Base-by-base conservation (phyloP, 2,888 invertebrate species). In the Baccha elongata region DNA sequence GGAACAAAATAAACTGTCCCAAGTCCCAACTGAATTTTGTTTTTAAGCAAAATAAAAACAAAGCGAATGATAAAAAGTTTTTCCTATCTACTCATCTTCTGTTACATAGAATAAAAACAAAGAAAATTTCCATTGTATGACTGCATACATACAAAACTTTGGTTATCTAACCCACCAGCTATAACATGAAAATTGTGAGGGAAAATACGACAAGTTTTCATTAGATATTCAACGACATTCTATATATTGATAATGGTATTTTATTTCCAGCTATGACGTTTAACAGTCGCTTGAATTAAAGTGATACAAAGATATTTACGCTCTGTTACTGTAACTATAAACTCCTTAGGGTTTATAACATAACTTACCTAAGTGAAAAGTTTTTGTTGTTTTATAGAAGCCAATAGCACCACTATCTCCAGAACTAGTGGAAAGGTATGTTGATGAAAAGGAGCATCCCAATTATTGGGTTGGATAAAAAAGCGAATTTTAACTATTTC, bases 311-410 rank as follows among this genome's bases (percentile, higher is more conserved):
- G 78, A 78, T 83, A 83, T 83, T 83, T 78, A 83, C 78, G 68
- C 72, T n/a, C n/a, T n/a, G n/a, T n/a, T n/a, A n/a, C n/a, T 83
- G 73, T 76, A 58, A 78, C 83, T 83, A 78, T 83, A 68, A 78
- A 78, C 78, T 83, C 83, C 83, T 83, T 78, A 69, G 83, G 72
- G 83, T 72, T 69, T 83, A 73, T 73, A 78, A 68, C 78, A 78
- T 78, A 83, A 78, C 83, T 83, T 83, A 78, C 83, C 78, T 83
- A 78, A 83, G 83, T 78, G 83, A 83, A 83, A 83, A 83, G 83
- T 83, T 76, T 72, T 72, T 72, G 50, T 74, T 69, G 60, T 83
- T 35, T 78, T 73, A 40, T 64, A 83, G 53, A 65, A 50, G 5
- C 23, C 23, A 23, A 23, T 5, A 23, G 23, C 17, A 48, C 32